phyloP scores from a whole-genome alignment of 1,140 invertebrate genomes.

The Pygmarrhopalites habei region DNA sequence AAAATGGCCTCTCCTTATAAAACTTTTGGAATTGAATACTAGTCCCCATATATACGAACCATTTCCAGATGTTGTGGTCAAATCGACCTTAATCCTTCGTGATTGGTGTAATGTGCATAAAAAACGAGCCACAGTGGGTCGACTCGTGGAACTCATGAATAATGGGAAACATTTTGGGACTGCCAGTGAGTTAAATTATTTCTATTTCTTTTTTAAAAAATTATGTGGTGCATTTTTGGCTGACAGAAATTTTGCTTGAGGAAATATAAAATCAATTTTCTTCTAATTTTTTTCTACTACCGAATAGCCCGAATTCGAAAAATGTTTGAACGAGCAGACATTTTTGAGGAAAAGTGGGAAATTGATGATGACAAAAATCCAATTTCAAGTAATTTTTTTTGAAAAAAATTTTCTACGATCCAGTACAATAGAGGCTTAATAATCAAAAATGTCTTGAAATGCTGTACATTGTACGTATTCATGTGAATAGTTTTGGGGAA shows the following conservation, averaged over 20 bases:
- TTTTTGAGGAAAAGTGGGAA: background rate
- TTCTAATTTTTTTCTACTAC: background rate
- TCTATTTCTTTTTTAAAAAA: background rate
- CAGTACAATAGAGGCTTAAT: too few relatives aligned
- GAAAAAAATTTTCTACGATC: too few relatives aligned
- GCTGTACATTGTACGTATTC: too few relatives aligned
- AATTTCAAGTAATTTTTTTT: background rate
- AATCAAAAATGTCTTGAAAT: too few relatives aligned
- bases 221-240: background rate
- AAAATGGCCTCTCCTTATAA: background rate
- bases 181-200: constrained; percentile 5
- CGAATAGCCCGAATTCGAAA: constrained; percentile 1
- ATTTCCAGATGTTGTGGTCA: constrained; percentile 15
- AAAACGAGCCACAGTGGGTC: constrained; percentile 14
- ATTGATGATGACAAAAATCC: background rate
- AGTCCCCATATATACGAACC: background rate
- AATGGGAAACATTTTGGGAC: constrained; percentile 12
- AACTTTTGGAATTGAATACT: background rate
- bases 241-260: background rate
- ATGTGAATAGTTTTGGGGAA: constrained; percentile 23
- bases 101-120: constrained; percentile 16
- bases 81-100: constrained; percentile 15
- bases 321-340: constrained; percentile 2
- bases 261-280: too few relatives aligned
- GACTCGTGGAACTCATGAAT: constrained; percentile 4